phyloP scores from a whole-genome alignment of 2,888 invertebrate species.

The Agelastica alni region DNA sequence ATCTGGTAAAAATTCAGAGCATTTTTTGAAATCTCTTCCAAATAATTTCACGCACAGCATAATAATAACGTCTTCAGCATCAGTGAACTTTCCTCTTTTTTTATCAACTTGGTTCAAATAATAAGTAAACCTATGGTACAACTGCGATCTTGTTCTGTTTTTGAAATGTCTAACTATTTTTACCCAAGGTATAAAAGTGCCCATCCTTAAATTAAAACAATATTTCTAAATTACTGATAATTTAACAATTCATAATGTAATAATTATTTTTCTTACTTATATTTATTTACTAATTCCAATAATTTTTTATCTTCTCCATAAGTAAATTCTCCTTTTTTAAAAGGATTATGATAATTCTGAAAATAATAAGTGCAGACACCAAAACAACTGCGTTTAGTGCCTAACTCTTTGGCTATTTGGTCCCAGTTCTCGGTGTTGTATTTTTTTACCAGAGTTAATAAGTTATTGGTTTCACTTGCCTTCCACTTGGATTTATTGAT shows the following conservation, averaged over 20 bases:
- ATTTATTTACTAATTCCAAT: constrained; percentile 64
- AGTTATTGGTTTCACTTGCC: constrained; percentile 57
- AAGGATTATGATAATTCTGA: constrained; percentile 55
- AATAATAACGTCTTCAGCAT: constrained; percentile 69
- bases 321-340: constrained; percentile 63
- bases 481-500: constrained; percentile 66
- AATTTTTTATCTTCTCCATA: constrained; percentile 71
- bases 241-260: not conserved
- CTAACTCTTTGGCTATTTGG: constrained; percentile 62
- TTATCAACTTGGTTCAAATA: constrained; percentile 54
- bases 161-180: constrained; percentile 67
- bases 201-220: constrained; percentile 55
- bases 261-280: constrained; percentile 47
- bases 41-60: constrained; percentile 65
- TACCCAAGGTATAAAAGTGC: constrained; percentile 75
- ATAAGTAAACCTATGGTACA: constrained; percentile 64
- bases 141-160: constrained; percentile 66
- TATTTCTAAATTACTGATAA: not conserved
- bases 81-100: constrained; percentile 66
- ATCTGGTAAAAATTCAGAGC: constrained; percentile 63
- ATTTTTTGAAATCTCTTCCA: constrained; percentile 64
- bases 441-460: constrained; percentile 54
- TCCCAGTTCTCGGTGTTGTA: constrained; percentile 69
- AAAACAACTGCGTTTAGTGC: constrained; percentile 66
- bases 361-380: constrained; percentile 72